Evolutionary conservation across 2,113 vertebrate genomes (phyloP), one percentile per base, ranked within the genome.

Genomic region (Mormoops blainvillei): DNA sequence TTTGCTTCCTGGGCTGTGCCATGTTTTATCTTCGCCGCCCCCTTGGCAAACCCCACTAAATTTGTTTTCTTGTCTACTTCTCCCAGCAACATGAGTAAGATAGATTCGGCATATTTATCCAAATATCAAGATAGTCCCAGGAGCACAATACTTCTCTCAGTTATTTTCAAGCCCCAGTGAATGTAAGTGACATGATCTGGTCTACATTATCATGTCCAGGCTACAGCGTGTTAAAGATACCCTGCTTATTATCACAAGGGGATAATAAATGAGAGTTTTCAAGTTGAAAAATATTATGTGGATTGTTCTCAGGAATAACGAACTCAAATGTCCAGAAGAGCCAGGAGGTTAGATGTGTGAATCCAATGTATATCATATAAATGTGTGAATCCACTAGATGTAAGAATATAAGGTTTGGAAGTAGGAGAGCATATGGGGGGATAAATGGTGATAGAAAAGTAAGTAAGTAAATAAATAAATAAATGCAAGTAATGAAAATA

Each of bases 31-130:
- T 98, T 89, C 78, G 68, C 89, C n/a, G n/a, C 86, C 92, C 61
- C 52, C 95, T 68, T 71, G 78, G n/a, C 89, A 86, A 97, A 67
- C 68, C 92, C 88, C 89, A 82, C 95, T 87, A 97, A 97, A 98
- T 97, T 96, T 97, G 93, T 98, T 98, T 98, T 91, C 97, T 98
- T 98, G 97, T 98, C 98, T 98, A 77, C 93, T 94, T 97, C 89
- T 81, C 91, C 95, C 97, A 97, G 97, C 95, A 98, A 95, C 88
- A 91, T 26, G 45, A 97, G 97, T 98, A 97, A 96, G 89, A 86
- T 43, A 96, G 68, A 97, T 92, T 48, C 89, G 56, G 45, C 31
- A 5, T 73, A 85, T 94, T 93, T 96, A 94, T 95, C 90, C 94
- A 93, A 58, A 52, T 1, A 50, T 78, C 90, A 89, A 96, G 97